These are phyloP conservation scores for Ditylenchus dipsaci DNA, from an alignment of 1,140 invertebrate species.

Conservation along the genomic window DNA sequence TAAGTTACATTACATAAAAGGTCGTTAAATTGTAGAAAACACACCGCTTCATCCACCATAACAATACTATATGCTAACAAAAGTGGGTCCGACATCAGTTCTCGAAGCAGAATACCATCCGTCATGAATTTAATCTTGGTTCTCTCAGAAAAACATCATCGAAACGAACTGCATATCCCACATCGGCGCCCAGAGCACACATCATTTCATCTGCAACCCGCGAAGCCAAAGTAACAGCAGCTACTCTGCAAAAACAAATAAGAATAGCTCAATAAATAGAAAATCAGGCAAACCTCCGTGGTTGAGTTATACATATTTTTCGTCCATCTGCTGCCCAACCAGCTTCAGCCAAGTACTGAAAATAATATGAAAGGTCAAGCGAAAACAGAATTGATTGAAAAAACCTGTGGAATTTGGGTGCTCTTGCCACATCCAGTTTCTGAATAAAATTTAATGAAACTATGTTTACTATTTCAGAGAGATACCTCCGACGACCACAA, in stretches of 20 bases:
- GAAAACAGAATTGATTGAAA: constrained; percentile 15
- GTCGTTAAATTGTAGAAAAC: too few species aligned
- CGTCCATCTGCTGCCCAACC: constrained; percentile 70
- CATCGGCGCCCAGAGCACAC: constrained; percentile 71
- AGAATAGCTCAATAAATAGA: constrained; percentile 12
- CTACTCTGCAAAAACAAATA: background rate
- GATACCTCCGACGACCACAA: constrained; percentile 73
- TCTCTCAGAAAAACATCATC: constrained; percentile 68
- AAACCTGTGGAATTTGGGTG: constrained; percentile 84
- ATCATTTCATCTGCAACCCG: constrained; percentile 85
- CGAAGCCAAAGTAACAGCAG: constrained; percentile 67
- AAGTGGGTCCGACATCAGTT: constrained; percentile 39
- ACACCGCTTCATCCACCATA: constrained; percentile 64
- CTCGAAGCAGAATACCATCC: constrained; percentile 46
- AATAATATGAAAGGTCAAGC: background rate
- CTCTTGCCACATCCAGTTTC: constrained; percentile 92
- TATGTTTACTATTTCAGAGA: constrained; percentile 59
- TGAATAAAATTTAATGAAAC: constrained; percentile 59
- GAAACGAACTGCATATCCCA: constrained; percentile 89
- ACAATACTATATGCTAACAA: constrained; percentile 60
- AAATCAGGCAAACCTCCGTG: constrained; percentile 76
- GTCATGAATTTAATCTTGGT: constrained; percentile 77
- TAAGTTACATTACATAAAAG: too few species aligned
- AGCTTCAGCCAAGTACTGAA: constrained; percentile 80
- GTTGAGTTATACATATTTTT: constrained; percentile 81